phyloP scores from a whole-genome alignment of 2,797 vertebrate genomes.

The Rallus crepitans region DNA sequence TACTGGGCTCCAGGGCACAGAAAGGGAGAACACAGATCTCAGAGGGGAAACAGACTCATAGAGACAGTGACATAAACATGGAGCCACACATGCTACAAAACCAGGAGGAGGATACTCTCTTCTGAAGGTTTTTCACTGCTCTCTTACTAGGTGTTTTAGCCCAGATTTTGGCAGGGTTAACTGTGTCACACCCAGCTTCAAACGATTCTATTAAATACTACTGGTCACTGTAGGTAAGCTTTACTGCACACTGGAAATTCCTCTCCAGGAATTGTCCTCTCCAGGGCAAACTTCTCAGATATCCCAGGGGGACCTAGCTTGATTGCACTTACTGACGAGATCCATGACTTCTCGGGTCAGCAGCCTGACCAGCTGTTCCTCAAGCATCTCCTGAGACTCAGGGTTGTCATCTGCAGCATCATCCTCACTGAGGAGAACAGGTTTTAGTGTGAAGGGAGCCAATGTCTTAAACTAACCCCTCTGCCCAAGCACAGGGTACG shows the following conservation, averaged over 20 bases:
- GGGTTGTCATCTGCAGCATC: slow-evolving; percentile 88
- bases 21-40: not conserved
- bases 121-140: not conserved
- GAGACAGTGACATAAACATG: not conserved
- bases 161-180: not conserved
- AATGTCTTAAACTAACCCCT: not conserved
- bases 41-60: not conserved
- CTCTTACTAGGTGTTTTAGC: not conserved
- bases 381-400: slow-evolving; percentile 95
- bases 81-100: not conserved
- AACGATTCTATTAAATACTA: not conserved
- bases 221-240: not conserved
- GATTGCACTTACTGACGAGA: slow-evolving; percentile 88
- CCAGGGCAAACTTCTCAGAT: not conserved
- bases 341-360: slow-evolving; percentile 95
- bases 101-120: not conserved
- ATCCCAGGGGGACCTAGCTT: not conserved
- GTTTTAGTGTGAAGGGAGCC: not conserved
- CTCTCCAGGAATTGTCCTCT: not conserved
- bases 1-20: not conserved
- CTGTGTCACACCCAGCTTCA: not conserved
- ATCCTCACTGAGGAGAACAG: slow-evolving; percentile 78
- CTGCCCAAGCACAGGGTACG: not conserved
- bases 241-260: not conserved
- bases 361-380: slow-evolving; percentile 92